Evolutionary conservation across 2,113 vertebrate species (phyloP), one percentile per base, ranked within the genome.

Genomic region (Microtus ochrogaster): DNA sequence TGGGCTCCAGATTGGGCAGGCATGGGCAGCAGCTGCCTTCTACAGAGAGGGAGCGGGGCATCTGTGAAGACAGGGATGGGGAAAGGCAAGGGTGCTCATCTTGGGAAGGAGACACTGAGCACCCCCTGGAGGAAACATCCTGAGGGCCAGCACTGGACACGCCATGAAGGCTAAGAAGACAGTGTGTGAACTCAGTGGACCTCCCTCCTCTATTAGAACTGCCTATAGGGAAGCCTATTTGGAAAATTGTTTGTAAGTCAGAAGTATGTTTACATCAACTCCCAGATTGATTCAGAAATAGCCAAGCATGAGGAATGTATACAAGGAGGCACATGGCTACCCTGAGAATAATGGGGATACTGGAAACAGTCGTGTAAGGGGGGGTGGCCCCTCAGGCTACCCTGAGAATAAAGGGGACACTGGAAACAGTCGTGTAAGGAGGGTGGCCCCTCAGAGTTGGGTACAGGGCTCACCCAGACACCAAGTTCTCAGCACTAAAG

Each of bases 151-250:
- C 36, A 33, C 3, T 30, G 7, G 41, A n/a, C 30, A 49, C 39
- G 28, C 13, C 1, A 26, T 8, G 24, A 72, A 28, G 39, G 21
- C 30, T 30, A 19, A 47, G 72, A 44, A 17, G 55, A 14, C 3
- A 26, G n/a, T 3, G 49, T 52, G 12, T 52, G 47, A 44, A 1
- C 24, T 2, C 2, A 0, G 2, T 36, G 3, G 30, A 21, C 36
- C 33, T 2, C 8, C 33, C 13, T 2, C 0, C 3, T 36, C 30
- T 3, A 5, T 1, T 8, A 11, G 52, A 36, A 3, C 16, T 5
- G 30, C 2, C 2, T 65, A 6, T 0, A 41, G 58, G 63, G 28
- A n/a, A 9, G 39, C 58, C 94, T 26, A 19, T 55, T n/a, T 24
- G 12, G 33, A 39, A 90, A 36, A 24, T n/a, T 2, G 11, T 3